Percentiles rank a stretch among this genome's conserved stretches.
Evolutionary conservation across 1,140 invertebrate genomes (phyloP).

Genomic region (Ylistrum balloti): DNA sequence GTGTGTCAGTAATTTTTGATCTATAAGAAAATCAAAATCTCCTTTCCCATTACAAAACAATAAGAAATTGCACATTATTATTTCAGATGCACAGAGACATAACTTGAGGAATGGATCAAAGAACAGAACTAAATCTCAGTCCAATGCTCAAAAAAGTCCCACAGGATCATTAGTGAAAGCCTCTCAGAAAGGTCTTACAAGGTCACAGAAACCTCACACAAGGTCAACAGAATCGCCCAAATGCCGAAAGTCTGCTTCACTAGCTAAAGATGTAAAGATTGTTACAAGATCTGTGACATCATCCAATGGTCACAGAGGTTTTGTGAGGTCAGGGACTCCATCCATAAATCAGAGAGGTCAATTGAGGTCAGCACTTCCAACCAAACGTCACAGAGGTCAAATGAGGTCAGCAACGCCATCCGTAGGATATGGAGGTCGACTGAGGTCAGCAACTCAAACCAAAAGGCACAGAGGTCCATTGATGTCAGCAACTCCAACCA

Average conservation of each 20-base stretch:
- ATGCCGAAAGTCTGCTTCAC: not conserved
- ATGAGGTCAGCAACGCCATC: not conserved
- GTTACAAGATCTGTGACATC: not conserved
- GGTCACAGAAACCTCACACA: not conserved
- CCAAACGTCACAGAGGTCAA: not conserved
- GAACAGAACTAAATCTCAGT: not conserved
- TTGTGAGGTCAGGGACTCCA: not conserved
- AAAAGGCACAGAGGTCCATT: not conserved
- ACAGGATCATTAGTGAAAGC: not conserved
- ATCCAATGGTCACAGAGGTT: not conserved
- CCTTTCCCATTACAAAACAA: too few relatives aligned
- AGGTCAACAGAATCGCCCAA: not conserved
- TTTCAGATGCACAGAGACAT: not conserved
- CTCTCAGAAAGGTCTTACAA: not conserved
- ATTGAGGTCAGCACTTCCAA: not conserved
- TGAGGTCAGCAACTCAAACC: not conserved
- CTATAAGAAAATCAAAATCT: too few relatives aligned
- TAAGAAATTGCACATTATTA: not conserved
- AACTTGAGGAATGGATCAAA: not conserved
- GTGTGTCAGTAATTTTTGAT: too few relatives aligned
- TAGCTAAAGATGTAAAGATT: not conserved
- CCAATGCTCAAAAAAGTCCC: not conserved
- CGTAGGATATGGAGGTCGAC: not conserved
- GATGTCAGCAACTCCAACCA: not conserved
- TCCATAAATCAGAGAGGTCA: not conserved